phyloP scores from a whole-genome alignment of 2,797 vertebrate species.

The Amblyopsis hoosieri region DNA sequence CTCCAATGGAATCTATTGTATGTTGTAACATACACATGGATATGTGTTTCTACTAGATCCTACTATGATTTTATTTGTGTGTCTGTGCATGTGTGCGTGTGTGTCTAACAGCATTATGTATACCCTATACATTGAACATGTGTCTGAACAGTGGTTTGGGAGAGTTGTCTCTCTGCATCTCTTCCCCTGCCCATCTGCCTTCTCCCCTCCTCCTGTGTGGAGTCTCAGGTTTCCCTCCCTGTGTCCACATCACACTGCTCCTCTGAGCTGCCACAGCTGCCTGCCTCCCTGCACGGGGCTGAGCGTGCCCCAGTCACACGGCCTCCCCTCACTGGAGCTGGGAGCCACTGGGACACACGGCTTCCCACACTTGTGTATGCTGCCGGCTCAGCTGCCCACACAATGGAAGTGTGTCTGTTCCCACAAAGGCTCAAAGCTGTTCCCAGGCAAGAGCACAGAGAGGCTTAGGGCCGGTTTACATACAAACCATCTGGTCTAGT shows the following conservation, averaged over 20 bases:
- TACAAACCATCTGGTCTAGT: slow-evolving; percentile 59
- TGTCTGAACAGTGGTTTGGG: background rate
- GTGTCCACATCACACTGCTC: slow-evolving; percentile 15
- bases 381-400: slow-evolving; percentile 57
- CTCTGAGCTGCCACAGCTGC: slow-evolving; percentile 42
- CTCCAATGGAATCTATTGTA: too few species aligned
- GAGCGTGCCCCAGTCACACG: slow-evolving; percentile 63
- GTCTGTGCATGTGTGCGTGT: too few species aligned
- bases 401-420: slow-evolving; percentile 78
- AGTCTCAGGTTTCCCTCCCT: slow-evolving; percentile 40
- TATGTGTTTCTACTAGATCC: too few species aligned
- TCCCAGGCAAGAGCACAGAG: slow-evolving; percentile 51
- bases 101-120: too few species aligned
- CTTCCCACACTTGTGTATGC: slow-evolving; percentile 80
- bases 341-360: slow-evolving; percentile 71
- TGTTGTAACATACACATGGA: too few species aligned
- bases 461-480: slow-evolving; percentile 35
- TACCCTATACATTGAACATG: background rate
- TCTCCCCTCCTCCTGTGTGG: background rate
- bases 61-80: too few species aligned
- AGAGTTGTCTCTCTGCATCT: slow-evolving; percentile 8
- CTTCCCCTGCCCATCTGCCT: slow-evolving; percentile 21
- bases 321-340: slow-evolving; percentile 61
- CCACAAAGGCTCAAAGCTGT: slow-evolving; percentile 53
- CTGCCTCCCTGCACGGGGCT: slow-evolving; percentile 39